Conservation (phyloP, 2,888 invertebrate species). For the Malacosoma neustria region DNA sequence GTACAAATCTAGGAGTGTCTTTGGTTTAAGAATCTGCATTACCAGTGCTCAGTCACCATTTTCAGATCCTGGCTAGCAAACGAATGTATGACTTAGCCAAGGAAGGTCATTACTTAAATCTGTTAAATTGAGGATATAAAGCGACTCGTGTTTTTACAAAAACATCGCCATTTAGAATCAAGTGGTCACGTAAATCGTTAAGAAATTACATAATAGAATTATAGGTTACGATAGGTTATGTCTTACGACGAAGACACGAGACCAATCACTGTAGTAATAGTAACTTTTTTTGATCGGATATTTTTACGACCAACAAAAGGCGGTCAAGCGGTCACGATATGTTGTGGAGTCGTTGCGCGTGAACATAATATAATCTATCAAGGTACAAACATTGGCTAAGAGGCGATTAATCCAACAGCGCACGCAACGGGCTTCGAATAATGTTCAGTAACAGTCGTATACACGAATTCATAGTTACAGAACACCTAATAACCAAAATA, state of each 20-base stretch:
- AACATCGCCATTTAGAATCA: background rate
- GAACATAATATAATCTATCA: background rate
- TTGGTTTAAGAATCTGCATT: too few species aligned
- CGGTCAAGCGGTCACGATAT: conserved; percentile 16
- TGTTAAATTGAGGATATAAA: too few species aligned
- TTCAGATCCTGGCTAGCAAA: too few species aligned
- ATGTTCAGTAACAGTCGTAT: too few species aligned
- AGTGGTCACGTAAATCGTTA: background rate
- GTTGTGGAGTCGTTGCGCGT: conserved; percentile 2
- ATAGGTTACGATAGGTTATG: conserved; percentile 6
- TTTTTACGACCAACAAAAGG: conserved; percentile 9
- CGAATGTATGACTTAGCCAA: too few species aligned
- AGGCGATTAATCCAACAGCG: background rate
- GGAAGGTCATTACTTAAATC: too few species aligned
- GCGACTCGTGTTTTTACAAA: too few species aligned
- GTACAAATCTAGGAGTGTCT: too few species aligned
- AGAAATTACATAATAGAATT: background rate
- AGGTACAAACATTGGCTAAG: background rate
- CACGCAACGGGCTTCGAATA: too few species aligned
- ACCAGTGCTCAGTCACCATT: too few species aligned
- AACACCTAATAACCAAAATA: too few species aligned
- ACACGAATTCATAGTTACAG: too few species aligned
- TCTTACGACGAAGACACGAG: conserved; percentile 7
- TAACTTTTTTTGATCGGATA: conserved; percentile 4
- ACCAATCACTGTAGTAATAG: conserved; percentile 7